These are phyloP conservation scores for Pangasianodon hypophthalmus DNA, from an alignment of 2,113 vertebrate species.

Conservation along the genomic window DNA sequence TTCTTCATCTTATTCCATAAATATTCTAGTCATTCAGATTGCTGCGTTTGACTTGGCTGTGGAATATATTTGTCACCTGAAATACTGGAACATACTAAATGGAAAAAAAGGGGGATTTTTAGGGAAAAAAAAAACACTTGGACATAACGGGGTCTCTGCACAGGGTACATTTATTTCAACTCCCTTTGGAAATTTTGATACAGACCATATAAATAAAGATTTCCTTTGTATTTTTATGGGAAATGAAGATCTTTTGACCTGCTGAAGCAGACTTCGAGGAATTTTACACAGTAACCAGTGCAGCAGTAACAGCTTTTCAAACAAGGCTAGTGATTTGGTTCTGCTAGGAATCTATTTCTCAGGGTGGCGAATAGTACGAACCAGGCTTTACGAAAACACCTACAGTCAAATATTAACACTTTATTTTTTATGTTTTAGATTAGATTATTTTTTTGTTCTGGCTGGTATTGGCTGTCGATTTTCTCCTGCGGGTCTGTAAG, in stretches of 20 bases:
- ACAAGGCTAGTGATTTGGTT: constrained; percentile 61
- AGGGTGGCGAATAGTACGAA: constrained; percentile 77
- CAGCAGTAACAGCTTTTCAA: constrained; percentile 56
- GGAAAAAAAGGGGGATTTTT: constrained; percentile 71
- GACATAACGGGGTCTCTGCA: constrained; percentile 75
- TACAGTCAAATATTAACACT: constrained; percentile 59
- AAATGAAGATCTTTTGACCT: constrained; percentile 64
- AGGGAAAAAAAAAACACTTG: constrained; percentile 48
- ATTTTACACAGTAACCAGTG: constrained; percentile 65
- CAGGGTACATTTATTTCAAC: constrained; percentile 78
- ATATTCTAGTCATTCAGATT: constrained; percentile 66
- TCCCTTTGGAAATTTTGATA: constrained; percentile 77
- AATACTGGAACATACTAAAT: constrained; percentile 73
- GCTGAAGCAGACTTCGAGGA: constrained; percentile 69
- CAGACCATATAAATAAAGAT: constrained; percentile 64
- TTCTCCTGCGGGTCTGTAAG: constrained; percentile 52
- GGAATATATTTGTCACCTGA: constrained; percentile 80
- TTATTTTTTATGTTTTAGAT: constrained; percentile 54
- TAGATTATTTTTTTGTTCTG: not conserved
- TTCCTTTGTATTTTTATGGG: constrained; percentile 82
- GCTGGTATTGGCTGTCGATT: constrained; percentile 59
- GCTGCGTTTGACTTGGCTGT: constrained; percentile 84
- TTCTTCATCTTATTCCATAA: constrained; percentile 58
- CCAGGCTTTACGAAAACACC: constrained; percentile 63
- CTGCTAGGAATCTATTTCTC: constrained; percentile 75